phyloP scores from a whole-genome alignment of 1,140 invertebrate species.

The Melipona quadrifasciata region DNA sequence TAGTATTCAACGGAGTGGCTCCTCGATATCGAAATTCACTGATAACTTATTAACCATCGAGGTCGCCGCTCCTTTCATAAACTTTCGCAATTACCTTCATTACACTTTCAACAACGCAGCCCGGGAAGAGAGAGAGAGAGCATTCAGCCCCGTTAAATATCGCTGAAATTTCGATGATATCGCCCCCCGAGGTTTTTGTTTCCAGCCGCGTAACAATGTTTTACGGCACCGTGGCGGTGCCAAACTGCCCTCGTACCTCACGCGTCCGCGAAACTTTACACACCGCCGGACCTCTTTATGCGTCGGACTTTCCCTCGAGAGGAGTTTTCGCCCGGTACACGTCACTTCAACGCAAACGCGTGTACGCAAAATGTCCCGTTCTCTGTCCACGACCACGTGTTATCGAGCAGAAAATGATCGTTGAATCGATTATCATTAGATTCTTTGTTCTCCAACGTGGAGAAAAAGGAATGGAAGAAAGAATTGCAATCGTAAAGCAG shows the following conservation, averaged over 20 bases:
- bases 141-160: not conserved
- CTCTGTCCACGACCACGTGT: not conserved
- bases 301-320: not conserved
- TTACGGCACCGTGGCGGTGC: not conserved
- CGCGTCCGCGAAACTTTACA: not conserved
- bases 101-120: not conserved
- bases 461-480: too few relatives aligned
- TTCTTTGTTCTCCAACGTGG: not conserved
- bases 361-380: not conserved
- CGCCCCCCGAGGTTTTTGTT: not conserved
- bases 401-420: not conserved
- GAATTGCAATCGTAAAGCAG: not conserved
- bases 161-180: not conserved
- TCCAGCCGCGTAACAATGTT: not conserved
- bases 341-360: not conserved
- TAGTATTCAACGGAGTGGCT: not conserved
- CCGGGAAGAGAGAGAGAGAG: not conserved
- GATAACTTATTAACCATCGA: slow-evolving; percentile 1
- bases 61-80: not conserved
- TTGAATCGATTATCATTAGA: not conserved
- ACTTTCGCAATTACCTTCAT: not conserved
- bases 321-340: not conserved
- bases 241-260: not conserved
- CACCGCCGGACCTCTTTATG: not conserved
- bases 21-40: slow-evolving; percentile 4